phyloP scores from a whole-genome alignment of 2,797 vertebrate species.

The Fratercula arctica region DNA sequence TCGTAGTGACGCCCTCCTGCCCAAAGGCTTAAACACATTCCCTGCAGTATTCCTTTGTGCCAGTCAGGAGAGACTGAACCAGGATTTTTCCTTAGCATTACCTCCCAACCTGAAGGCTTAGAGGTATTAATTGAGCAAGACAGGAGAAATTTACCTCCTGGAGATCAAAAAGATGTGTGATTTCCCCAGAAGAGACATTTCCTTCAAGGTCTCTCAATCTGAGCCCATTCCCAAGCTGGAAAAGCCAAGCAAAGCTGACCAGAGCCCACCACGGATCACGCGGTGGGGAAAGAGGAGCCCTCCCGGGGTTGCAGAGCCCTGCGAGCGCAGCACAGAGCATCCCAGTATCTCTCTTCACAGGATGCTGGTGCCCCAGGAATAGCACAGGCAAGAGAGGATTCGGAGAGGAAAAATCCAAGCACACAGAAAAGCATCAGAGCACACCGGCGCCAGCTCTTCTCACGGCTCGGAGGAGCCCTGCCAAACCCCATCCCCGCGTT shows the following conservation, averaged over 20 bases:
- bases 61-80: not conserved
- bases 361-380: not conserved
- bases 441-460: not conserved
- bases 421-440: not conserved
- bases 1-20: not conserved
- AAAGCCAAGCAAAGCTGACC: not conserved
- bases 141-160: not conserved
- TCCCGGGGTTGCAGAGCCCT: fast-evolving
- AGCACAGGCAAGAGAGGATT: not conserved
- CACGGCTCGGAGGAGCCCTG: not conserved
- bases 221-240: not conserved
- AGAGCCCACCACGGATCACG: fast-evolving
- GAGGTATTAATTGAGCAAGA: not conserved
- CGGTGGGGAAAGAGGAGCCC: not conserved
- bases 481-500: not conserved
- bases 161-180: not conserved
- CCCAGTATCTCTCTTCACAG: not conserved
- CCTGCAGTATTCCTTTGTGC: not conserved
- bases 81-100: not conserved
- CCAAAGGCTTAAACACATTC: not conserved
- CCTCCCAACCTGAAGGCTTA: not conserved
- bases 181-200: not conserved
- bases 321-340: not conserved
- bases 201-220: not conserved
- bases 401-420: not conserved